phyloP scores from a whole-genome alignment of 2,797 vertebrate species.

The Ciconia nigra region DNA sequence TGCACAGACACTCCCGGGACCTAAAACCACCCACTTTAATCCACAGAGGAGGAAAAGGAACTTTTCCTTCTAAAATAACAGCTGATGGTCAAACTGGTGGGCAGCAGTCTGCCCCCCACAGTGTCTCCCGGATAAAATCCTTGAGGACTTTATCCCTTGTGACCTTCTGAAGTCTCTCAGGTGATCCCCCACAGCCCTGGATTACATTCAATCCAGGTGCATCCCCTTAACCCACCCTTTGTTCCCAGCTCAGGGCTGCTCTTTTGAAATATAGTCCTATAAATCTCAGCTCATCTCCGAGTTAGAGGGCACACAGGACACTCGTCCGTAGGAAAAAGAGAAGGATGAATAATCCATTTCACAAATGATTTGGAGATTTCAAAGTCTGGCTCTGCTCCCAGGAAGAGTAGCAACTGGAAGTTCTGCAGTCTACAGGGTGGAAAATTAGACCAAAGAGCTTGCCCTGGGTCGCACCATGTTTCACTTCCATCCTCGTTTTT shows the following conservation, averaged over 20 bases:
- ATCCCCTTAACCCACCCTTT: neutral
- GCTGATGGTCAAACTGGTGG: neutral
- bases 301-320: constrained; percentile 42
- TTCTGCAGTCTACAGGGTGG: constrained; percentile 9
- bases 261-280: neutral
- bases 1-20: neutral
- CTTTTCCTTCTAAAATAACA: neutral
- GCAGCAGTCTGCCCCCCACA: neutral
- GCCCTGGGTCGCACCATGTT: neutral
- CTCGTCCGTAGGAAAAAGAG: neutral
- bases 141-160: neutral
- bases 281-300: neutral
- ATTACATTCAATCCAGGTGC: too few relatives aligned
- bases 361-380: constrained; percentile 50
- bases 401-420: constrained; percentile 12
- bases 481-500: neutral
- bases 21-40: neutral
- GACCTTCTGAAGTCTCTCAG: neutral
- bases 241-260: neutral
- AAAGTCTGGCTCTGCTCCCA: constrained; percentile 52
- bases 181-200: neutral
- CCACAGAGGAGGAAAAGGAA: neutral
- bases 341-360: constrained; percentile 55
- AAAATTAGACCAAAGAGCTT: constrained; percentile 52
- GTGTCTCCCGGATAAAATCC: neutral